Evolutionary conservation across 2,888 invertebrate species (phyloP).

Genomic region (Pyrrhia umbra): DNA sequence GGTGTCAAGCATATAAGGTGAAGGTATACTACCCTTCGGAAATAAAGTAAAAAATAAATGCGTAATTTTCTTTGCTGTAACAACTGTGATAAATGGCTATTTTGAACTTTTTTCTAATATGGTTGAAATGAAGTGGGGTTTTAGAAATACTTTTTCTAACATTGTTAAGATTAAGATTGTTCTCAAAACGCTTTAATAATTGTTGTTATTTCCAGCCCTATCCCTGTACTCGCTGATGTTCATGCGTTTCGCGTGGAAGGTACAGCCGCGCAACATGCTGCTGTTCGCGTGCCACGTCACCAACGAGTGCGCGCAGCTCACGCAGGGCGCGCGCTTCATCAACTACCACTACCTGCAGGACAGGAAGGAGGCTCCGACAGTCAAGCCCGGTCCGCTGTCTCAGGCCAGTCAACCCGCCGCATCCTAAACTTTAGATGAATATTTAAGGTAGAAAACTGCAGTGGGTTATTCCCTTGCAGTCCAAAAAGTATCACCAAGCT

Average conservation of each 20-base stretch:
- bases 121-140: too few species aligned
- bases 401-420: background rate
- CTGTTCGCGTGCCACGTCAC: constrained; percentile 99
- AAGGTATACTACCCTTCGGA: too few species aligned
- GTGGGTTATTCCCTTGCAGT: background rate
- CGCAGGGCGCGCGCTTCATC: constrained; percentile 94
- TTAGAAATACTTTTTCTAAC: too few species aligned
- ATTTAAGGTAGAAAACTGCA: background rate
- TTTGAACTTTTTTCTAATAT: too few species aligned
- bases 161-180: too few species aligned
- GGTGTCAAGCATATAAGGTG: too few species aligned
- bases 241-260: constrained; percentile 99
- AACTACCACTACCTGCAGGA: constrained; percentile 91
- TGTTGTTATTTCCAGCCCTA: constrained; percentile 92
- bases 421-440: background rate
- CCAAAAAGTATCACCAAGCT: too few species aligned
- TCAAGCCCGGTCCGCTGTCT: background rate
- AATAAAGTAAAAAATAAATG: too few species aligned
- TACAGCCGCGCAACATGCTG: constrained; percentile 98
- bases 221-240: constrained; percentile 97
- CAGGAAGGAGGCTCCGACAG: constrained; percentile 27
- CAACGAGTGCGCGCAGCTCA: constrained; percentile 97
- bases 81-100: too few species aligned
- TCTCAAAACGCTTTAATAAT: background rate
- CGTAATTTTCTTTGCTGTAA: too few species aligned